Evolutionary conservation across 1,140 invertebrate species (phyloP).

Genomic region (Heliothis subflexa): DNA sequence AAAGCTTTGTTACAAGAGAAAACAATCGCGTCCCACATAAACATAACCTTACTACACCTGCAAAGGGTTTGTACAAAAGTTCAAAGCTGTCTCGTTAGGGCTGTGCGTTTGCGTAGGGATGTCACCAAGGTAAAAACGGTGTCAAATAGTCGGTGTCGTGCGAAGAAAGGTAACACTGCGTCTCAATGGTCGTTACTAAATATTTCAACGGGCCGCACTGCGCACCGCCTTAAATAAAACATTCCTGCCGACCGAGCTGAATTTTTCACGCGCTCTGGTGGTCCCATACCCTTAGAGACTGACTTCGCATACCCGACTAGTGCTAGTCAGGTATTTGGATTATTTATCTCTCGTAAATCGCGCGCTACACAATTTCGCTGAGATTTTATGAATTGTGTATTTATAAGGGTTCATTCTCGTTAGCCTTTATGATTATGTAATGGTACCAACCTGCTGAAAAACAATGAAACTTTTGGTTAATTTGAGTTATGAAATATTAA

Average conservation of each 20-base stretch:
- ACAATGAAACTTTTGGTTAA: too few relatives aligned
- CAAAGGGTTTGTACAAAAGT: background rate
- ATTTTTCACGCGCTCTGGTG: constrained; percentile 63
- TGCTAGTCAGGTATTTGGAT: constrained; percentile 31
- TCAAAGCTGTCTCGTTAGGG: constrained; percentile 5
- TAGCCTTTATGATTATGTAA: background rate
- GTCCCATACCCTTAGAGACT: constrained; percentile 46
- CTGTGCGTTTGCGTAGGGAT: constrained; percentile 5
- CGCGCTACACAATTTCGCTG: constrained; percentile 7
- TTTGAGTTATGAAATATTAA: too few relatives aligned
- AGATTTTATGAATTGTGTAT: constrained; percentile 21
- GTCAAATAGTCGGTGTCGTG: constrained; percentile 38
- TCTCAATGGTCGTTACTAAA: constrained; percentile 64
- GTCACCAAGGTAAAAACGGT: constrained; percentile 47
- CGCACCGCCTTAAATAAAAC: constrained; percentile 69
- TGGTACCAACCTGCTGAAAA: background rate
- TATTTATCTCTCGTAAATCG: constrained; percentile 33
- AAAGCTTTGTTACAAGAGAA: background rate
- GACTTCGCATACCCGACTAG: constrained; percentile 28
- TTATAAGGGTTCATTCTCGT: background rate
- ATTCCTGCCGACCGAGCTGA: constrained; percentile 62
- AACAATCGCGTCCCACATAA: background rate
- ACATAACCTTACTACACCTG: background rate
- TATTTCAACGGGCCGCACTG: constrained; percentile 66
- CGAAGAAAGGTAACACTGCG: constrained; percentile 52